These are phyloP conservation scores for Drosophila neonasuta DNA, from an alignment of 2,888 invertebrate species.

Conservation along the genomic window DNA sequence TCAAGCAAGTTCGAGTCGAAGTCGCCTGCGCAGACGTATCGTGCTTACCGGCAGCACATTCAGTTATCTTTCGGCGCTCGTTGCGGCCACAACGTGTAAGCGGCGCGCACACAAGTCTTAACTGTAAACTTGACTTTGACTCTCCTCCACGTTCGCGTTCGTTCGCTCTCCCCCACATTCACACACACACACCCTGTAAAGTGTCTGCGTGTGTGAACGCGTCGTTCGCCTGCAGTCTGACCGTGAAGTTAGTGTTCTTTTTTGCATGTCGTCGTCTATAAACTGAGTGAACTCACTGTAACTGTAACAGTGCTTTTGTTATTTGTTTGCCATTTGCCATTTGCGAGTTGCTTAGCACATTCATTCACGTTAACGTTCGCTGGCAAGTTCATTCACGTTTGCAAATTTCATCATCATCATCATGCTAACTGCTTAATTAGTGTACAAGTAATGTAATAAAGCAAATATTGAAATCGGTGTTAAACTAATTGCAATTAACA, in stretches of 20 bases:
- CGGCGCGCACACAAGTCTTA: conserved; percentile 30
- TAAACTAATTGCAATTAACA: conserved; percentile 63
- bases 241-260: conserved; percentile 63
- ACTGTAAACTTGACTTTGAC: conserved; percentile 58
- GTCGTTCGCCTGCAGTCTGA: conserved; percentile 43
- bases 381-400: conserved; percentile 72
- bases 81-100: conserved; percentile 62
- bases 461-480: conserved; percentile 66
- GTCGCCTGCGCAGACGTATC: conserved; percentile 55
- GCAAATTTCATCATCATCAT: conserved; percentile 53
- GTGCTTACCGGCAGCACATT: conserved; percentile 51
- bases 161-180: conserved; percentile 40
- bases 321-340: conserved; percentile 29
- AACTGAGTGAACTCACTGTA: conserved; percentile 38
- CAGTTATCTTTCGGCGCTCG: conserved; percentile 63
- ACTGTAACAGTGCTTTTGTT: conserved; percentile 45
- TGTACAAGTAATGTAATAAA: conserved; percentile 58
- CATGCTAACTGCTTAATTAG: conserved; percentile 52
- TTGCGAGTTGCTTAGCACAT: conserved; percentile 32
- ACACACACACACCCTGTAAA: conserved; percentile 35
- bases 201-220: conserved; percentile 13
- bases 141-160: conserved; percentile 30
- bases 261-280: conserved; percentile 44
- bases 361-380: conserved; percentile 18
- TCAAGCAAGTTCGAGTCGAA: conserved; percentile 44